Percentiles rank a stretch among this genome's conserved stretches.
phyloP scores from a whole-genome alignment of 2,797 vertebrate species.

The Molossus molossus region DNA sequence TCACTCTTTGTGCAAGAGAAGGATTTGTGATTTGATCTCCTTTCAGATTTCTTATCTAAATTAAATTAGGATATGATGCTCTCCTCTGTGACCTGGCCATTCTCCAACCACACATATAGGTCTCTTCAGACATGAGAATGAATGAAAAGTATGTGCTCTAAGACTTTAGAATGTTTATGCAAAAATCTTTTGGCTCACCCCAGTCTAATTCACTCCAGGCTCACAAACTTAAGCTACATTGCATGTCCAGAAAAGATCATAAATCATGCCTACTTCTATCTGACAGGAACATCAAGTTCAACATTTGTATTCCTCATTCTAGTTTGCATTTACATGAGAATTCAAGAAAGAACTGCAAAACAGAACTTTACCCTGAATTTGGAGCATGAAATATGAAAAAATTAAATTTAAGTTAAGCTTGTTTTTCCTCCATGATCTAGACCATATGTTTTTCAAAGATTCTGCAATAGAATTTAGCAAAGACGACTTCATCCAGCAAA shows the following conservation, averaged over 20 bases:
- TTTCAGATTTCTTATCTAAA: slow-evolving; percentile 36
- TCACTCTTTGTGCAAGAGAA: not conserved
- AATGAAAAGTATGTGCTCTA: not conserved
- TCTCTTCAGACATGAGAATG: not conserved
- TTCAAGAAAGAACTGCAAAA: slow-evolving; percentile 81
- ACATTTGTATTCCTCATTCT: slow-evolving; percentile 66
- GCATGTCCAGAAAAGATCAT: slow-evolving; percentile 13
- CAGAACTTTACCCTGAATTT: slow-evolving; percentile 84
- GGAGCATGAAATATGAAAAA: slow-evolving; percentile 79
- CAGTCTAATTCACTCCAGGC: slow-evolving; percentile 3
- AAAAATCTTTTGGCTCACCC: not conserved
- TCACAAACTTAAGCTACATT: slow-evolving; percentile 36
- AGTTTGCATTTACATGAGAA: slow-evolving; percentile 79
- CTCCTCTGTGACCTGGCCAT: not conserved
- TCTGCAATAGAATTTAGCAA: slow-evolving; percentile 81
- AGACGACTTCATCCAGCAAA: slow-evolving; percentile 83
- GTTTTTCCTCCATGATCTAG: slow-evolving; percentile 85
- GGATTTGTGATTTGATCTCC: not conserved
- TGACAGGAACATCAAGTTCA: slow-evolving; percentile 69
- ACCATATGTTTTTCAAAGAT: slow-evolving; percentile 87
- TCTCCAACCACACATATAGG: not conserved
- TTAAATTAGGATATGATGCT: not conserved
- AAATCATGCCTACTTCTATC: slow-evolving; percentile 45
- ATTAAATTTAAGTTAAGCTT: slow-evolving; percentile 85
- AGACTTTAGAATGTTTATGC: not conserved